Conservation (phyloP, 2,113 vertebrate genomes). For the Regulus satrapa region DNA sequence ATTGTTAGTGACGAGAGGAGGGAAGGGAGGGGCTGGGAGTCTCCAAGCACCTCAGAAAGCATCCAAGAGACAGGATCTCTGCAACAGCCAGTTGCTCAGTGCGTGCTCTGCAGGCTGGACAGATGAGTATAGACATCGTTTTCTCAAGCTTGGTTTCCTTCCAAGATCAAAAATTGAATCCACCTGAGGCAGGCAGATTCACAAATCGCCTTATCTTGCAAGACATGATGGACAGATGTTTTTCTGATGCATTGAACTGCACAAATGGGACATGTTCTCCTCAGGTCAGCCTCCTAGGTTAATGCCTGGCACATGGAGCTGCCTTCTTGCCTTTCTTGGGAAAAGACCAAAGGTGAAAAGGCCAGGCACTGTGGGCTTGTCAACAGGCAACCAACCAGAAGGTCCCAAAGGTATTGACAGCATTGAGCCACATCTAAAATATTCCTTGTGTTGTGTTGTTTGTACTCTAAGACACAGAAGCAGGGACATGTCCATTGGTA, state of each 20-base stretch:
- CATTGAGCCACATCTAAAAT: not conserved
- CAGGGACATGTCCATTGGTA: not conserved
- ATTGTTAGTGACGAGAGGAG: not conserved
- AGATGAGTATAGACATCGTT: not conserved
- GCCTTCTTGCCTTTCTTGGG: not conserved
- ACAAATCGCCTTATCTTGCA: slow-evolving; percentile 31
- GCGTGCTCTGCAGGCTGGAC: not conserved
- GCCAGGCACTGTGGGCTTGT: not conserved
- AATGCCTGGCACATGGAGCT: not conserved
- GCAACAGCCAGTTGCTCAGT: not conserved
- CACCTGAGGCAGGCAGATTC: slow-evolving; percentile 2
- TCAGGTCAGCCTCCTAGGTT: not conserved
- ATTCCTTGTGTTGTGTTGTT: not conserved
- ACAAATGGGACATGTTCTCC: slow-evolving; percentile 20
- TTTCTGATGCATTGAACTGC: not conserved
- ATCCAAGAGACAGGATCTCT: slow-evolving; percentile 8
- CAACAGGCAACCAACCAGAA: not conserved
- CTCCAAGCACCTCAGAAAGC: not conserved
- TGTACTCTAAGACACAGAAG: not conserved
- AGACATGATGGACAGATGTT: slow-evolving; percentile 13
- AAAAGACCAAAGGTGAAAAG: not conserved
- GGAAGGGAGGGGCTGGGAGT: not conserved
- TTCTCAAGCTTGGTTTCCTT: not conserved
- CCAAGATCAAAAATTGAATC: slow-evolving; percentile 53
- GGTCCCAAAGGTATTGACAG: not conserved